Percentiles rank a stretch among this genome's conserved stretches.
Evolutionary conservation across 2,797 vertebrate species (phyloP).

Genomic region (Acestrorhynchus altus): DNA sequence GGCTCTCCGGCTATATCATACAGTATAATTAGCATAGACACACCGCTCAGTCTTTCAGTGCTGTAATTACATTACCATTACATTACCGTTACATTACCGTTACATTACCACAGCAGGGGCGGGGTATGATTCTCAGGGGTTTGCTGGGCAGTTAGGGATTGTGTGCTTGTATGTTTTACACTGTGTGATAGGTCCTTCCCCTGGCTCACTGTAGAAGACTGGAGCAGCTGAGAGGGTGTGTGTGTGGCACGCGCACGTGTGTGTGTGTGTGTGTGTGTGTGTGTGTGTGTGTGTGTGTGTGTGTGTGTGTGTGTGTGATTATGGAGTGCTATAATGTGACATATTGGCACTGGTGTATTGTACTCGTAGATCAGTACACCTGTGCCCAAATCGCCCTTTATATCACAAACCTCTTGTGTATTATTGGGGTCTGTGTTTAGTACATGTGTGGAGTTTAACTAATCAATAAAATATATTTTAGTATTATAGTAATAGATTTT

Average conservation of each 20-base stretch:
- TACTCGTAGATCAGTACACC: no score
- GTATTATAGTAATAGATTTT: no score
- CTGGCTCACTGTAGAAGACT: background rate
- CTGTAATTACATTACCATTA: conserved; percentile 51
- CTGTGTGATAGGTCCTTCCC: conserved; percentile 41
- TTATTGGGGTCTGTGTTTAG: no score
- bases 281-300: background rate
- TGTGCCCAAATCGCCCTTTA: no score
- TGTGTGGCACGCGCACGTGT: no score
- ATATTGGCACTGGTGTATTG: no score
- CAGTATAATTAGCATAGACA: conserved; percentile 68
- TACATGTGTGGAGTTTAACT: no score
- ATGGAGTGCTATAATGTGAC: no score
- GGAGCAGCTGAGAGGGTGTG: no score
- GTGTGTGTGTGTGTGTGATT: conserved; percentile 5
- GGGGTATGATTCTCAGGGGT: conserved; percentile 49
- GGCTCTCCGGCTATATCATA: conserved; percentile 53
- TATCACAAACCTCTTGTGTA: no score
- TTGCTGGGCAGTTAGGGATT: conserved; percentile 54
- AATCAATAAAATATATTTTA: no score
- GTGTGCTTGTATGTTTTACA: conserved; percentile 58
- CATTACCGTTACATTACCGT: conserved; percentile 49
- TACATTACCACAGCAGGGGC: conserved; percentile 56
- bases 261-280: no score
- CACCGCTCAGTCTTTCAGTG: conserved; percentile 46